These are phyloP conservation scores for Antrozous pallidus DNA, from an alignment of 2,797 vertebrate species.

Conservation along the genomic window DNA sequence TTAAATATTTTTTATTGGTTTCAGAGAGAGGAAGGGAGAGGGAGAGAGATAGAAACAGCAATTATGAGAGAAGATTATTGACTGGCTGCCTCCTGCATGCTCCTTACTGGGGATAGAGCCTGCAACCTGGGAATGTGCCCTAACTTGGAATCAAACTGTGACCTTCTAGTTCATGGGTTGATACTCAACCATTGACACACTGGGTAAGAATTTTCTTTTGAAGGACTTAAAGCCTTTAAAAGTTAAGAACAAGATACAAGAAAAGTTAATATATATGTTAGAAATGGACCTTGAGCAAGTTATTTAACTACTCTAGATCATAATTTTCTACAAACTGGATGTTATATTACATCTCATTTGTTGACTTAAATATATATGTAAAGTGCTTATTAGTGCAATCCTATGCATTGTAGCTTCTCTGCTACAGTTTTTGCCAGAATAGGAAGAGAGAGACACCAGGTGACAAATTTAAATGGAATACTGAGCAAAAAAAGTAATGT, in stretches of 20 bases:
- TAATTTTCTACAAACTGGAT: background rate
- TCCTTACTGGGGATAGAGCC: no score
- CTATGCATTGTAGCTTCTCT: background rate
- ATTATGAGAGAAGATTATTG: background rate
- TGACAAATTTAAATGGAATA: slow-evolving; percentile 32
- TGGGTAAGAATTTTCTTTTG: background rate
- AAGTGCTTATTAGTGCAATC: background rate
- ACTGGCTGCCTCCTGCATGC: background rate
- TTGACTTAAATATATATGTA: background rate
- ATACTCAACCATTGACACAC: no score
- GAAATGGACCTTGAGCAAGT: background rate
- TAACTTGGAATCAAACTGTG: background rate
- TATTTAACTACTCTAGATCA: background rate
- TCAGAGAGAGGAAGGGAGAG: background rate
- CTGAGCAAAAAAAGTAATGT: background rate
- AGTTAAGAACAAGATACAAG: slow-evolving; percentile 5
- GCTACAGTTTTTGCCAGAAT: background rate
- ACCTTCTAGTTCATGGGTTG: no score
- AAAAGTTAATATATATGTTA: background rate
- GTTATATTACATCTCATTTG: background rate
- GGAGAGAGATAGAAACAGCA: background rate
- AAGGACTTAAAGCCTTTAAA: background rate
- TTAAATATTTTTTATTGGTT: background rate
- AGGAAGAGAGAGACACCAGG: background rate
- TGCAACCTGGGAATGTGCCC: background rate